Conservation (phyloP, 92 coral and sea anemone species). For the Bergia puertoricense region DNA sequence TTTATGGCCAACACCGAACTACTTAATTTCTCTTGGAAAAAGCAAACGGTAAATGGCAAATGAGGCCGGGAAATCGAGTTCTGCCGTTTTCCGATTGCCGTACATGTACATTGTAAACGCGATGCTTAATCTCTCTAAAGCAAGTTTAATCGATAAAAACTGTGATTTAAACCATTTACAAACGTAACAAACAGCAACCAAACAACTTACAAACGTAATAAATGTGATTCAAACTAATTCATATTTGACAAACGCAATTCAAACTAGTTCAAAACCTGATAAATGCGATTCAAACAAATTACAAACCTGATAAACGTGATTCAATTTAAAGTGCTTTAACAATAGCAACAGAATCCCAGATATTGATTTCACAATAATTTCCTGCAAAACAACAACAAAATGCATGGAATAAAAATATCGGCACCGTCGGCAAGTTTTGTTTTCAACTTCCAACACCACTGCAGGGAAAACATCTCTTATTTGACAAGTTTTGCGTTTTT, state of each 20-base stretch:
- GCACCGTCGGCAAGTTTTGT: background rate
- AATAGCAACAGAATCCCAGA: constrained; percentile 90
- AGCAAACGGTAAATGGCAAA: too few relatives aligned
- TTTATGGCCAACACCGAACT: too few relatives aligned
- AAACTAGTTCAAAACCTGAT: constrained; percentile 62
- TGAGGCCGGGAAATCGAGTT: too few relatives aligned
- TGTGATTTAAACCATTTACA: background rate
- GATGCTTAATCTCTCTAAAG: too few relatives aligned
- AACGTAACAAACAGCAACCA: constrained; percentile 86
- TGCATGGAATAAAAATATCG: background rate
- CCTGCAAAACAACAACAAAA: constrained; percentile 45
- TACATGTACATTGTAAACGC: too few relatives aligned
- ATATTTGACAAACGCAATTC: constrained; percentile 83
- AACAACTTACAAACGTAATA: constrained; percentile 65
- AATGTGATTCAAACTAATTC: constrained; percentile 63
- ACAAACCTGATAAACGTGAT: constrained; percentile 89
- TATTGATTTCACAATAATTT: constrained; percentile 90
- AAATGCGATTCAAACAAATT: constrained; percentile 65
- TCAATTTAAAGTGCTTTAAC: constrained; percentile 90
- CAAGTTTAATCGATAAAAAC: constrained; percentile 36
- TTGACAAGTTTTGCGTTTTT: background rate
- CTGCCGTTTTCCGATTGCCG: too few relatives aligned
- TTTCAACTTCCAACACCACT: background rate
- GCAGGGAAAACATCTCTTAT: background rate
- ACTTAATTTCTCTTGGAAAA: too few relatives aligned